Conservation (phyloP, 37 sponge, comb jelly and placozoan species). For the Beroe ovata region DNA sequence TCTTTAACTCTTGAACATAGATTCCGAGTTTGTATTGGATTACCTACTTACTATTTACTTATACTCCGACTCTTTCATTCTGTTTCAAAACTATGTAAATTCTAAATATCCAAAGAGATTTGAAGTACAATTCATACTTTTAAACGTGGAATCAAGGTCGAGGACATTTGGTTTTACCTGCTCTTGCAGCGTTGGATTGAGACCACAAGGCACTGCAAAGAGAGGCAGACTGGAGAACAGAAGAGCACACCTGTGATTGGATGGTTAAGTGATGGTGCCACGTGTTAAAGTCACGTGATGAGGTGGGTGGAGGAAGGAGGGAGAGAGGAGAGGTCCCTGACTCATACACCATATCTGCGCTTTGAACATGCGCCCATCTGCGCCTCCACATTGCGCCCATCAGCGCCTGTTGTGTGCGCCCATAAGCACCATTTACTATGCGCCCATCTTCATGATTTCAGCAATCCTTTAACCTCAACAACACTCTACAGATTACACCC, state of each 20-base stretch:
- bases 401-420: neutral
- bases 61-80: too few species aligned
- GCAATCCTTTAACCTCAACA: too few species aligned
- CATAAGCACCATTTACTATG: neutral
- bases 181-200: too few species aligned
- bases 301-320: neutral
- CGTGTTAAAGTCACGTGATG: neutral
- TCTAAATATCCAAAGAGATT: too few species aligned
- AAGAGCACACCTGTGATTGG: constrained; percentile 29
- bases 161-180: too few species aligned
- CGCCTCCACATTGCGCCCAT: neutral
- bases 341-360: neutral
- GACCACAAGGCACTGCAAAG: too few species aligned
- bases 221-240: neutral
- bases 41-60: too few species aligned
- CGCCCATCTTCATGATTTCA: neutral
- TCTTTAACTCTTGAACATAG: neutral
- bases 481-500: too few species aligned
- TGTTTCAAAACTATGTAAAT: too few species aligned
- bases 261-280: constrained; percentile 25
- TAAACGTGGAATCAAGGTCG: too few species aligned
- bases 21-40: too few species aligned
- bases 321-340: neutral
- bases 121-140: too few species aligned
- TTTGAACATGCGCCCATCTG: neutral